phyloP scores from a whole-genome alignment of 1,140 invertebrate species.

The Drosophila arizonae region DNA sequence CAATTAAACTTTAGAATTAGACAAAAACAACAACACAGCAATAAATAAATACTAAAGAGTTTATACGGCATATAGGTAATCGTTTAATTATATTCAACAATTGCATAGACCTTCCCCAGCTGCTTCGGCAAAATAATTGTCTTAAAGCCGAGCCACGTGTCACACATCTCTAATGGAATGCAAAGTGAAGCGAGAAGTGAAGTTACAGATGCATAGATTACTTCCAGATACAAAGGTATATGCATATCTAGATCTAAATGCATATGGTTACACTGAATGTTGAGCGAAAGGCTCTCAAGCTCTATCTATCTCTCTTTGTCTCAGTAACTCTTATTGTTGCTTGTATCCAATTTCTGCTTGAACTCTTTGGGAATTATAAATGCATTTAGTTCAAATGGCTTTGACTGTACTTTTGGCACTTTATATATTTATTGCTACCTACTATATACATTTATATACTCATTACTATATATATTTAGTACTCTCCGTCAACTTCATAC shows the following conservation, averaged over 20 bases:
- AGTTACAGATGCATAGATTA: too few species aligned
- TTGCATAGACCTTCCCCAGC: slow-evolving; percentile 16
- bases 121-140: slow-evolving; percentile 8
- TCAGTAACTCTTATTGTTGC: neutral
- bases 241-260: too few species aligned
- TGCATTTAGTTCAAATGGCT: neutral
- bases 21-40: slow-evolving; percentile 1
- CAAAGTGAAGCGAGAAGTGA: neutral
- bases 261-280: neutral
- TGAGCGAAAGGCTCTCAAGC: too few species aligned
- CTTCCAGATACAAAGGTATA: neutral
- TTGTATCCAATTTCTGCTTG: neutral
- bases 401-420: neutral
- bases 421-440: too few species aligned
- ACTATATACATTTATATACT: too few species aligned
- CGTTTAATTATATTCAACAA: slow-evolving; percentile 29
- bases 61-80: slow-evolving; percentile 30
- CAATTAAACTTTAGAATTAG: slow-evolving; percentile 21
- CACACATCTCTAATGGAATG: neutral
- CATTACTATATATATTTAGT: too few species aligned
- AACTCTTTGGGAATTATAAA: slow-evolving; percentile 15
- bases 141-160: slow-evolving; percentile 21
- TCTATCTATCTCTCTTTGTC: too few species aligned
- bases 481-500: too few species aligned
- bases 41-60: slow-evolving; percentile 41